Base-by-base conservation (phyloP, 2,888 invertebrate genomes). In the Bhutanitis thaidina region DNA sequence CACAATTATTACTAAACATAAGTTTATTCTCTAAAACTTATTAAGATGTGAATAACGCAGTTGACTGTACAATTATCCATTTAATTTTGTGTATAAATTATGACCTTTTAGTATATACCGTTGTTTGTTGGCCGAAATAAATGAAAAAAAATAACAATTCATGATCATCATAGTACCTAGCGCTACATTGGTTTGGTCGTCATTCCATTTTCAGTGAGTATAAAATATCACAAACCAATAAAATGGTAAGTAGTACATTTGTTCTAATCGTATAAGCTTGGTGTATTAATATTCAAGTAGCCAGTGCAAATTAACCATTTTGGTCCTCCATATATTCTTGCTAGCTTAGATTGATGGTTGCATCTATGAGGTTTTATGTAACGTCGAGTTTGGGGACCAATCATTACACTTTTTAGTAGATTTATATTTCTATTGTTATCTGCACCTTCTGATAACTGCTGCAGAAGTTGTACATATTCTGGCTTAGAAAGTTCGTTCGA, bases 311-410 rank as follows among this genome's bases (percentile, higher is more conserved):
- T 69, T 32, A 88, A 53, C 88, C 88, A 89, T 59, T 83, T 87
- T 10, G 86, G 82, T 3, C 87, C 86, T 9, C 77, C 77, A 54
- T 82, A 80, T 43, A 86, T 43, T 65, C 60, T 75, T 1, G 86
- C 67, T 7, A 86, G 59, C 57, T 71, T 74, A 5, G 88, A 83
- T 59, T 84, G 86, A 53, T 87, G 77, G 56, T 88, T 89, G 54
- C 88, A 89, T 63, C 88, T 68, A 52, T 89, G 87, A 16, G 88
- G 84, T 64, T 87, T 88, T 10, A 88, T 85, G 54, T 84, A 89
- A 67, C 88, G 74, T 59, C 88, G 69, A 29, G 87, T 80, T 58
- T 80, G 72, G 0, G 78, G 72, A 8, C 85, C 82, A 15, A 69
- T 70, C 8, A 88, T 58, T 32, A 87, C 64, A 51, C 78, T 82